Evolutionary conservation across 2,113 vertebrate genomes (phyloP).

Genomic region (Erythrocercus mccallii): DNA sequence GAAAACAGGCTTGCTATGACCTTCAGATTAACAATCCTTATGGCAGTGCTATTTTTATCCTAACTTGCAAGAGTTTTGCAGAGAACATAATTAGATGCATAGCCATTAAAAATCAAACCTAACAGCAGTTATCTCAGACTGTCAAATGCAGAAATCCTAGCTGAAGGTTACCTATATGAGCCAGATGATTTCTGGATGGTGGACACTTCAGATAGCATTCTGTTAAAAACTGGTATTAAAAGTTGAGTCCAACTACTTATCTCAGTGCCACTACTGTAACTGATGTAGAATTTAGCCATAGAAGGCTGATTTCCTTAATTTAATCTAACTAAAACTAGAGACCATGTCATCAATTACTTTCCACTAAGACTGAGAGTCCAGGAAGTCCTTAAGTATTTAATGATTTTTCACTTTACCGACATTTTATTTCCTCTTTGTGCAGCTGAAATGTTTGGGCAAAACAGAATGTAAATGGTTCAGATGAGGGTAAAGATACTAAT

Average conservation of each 20-base stretch:
- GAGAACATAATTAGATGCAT: background rate
- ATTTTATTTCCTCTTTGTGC: background rate
- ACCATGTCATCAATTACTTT: background rate
- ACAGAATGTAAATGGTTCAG: background rate
- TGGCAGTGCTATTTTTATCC: background rate
- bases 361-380: background rate
- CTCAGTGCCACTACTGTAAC: background rate
- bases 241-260: background rate
- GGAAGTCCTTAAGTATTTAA: background rate
- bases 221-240: background rate
- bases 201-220: background rate
- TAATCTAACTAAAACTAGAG: background rate
- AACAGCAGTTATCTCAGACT: background rate
- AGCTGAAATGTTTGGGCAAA: background rate
- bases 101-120: background rate
- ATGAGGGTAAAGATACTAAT: background rate
- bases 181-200: background rate
- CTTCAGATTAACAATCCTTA: background rate
- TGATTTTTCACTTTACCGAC: background rate
- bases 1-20: background rate
- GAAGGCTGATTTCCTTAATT: background rate
- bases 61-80: background rate
- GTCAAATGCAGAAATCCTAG: background rate
- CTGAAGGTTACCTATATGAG: background rate
- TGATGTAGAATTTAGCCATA: background rate